phyloP scores from a whole-genome alignment of 92 coral and sea anemone genomes.

The Parazoanthus darwini region DNA sequence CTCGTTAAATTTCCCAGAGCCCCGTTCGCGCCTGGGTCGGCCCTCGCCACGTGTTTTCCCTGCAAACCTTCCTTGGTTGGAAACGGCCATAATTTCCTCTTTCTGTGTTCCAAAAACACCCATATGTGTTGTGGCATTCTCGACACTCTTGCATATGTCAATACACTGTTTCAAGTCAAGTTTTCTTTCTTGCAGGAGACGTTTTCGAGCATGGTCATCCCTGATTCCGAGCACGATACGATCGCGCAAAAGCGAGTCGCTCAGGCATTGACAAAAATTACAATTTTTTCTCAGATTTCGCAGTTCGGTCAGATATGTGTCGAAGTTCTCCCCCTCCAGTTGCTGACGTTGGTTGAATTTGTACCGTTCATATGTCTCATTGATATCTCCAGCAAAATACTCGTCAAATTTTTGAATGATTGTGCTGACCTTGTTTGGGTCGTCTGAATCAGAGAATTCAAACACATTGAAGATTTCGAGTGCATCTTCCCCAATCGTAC shows the following conservation, averaged over 20 bases:
- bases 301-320: slow-evolving; percentile 38
- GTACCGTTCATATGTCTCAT: slow-evolving; percentile 37
- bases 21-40: not conserved
- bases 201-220: slow-evolving; percentile 38
- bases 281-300: slow-evolving; percentile 33
- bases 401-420: slow-evolving; percentile 38
- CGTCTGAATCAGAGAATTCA: not conserved
- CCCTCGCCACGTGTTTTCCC: not conserved
- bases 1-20: not conserved
- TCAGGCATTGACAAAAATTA: slow-evolving; percentile 45
- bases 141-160: slow-evolving; percentile 39
- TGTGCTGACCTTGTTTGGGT: slow-evolving; percentile 32
- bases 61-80: slow-evolving; percentile 9
- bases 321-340: slow-evolving; percentile 26
- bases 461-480: slow-evolving; percentile 21
- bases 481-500: slow-evolving; percentile 37
- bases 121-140: slow-evolving; percentile 43
- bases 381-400: slow-evolving; percentile 25
- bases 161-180: slow-evolving; percentile 34
- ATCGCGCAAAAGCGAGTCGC: slow-evolving; percentile 46
- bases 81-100: slow-evolving; percentile 38
- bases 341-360: slow-evolving; percentile 40
- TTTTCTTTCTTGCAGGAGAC: slow-evolving; percentile 35
- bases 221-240: slow-evolving; percentile 38
- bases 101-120: slow-evolving; percentile 24